phyloP scores from a whole-genome alignment of 2,113 vertebrate species.

The Apaloderma vittatum region DNA sequence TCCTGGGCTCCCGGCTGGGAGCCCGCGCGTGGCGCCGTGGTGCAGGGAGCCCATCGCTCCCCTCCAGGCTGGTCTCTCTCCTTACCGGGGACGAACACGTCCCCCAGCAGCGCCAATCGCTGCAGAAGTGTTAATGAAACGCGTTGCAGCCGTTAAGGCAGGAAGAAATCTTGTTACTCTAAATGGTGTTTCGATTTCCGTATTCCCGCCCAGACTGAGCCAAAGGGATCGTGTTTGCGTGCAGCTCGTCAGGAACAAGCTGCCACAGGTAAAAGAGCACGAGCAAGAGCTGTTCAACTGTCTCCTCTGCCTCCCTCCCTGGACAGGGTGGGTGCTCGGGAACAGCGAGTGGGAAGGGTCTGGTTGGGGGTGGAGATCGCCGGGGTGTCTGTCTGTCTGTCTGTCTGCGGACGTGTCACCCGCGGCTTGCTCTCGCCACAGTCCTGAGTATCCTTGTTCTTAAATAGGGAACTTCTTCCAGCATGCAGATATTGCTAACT shows the following conservation, averaged over 20 bases:
- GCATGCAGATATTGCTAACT: neutral
- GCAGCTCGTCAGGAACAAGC: neutral
- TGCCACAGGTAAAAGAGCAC: neutral
- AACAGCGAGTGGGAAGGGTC: rapidly evolving
- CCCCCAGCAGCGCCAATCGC: slow-evolving; percentile 12
- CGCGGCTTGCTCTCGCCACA: neutral
- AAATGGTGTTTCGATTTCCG: neutral
- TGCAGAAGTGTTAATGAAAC: slow-evolving; percentile 54
- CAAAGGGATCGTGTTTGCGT: neutral
- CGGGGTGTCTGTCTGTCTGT: neutral
- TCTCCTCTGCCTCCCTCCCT: neutral
- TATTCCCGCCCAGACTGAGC: neutral
- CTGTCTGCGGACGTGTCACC: neutral
- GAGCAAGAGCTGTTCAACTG: neutral
- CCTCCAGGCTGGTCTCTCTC: rapidly evolving
- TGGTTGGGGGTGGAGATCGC: neutral
- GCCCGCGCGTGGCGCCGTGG: rapidly evolving
- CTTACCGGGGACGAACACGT: neutral
- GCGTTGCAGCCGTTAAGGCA: neutral
- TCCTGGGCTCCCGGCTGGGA: neutral
- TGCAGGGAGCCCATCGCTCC: rapidly evolving
- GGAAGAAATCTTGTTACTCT: slow-evolving; percentile 27
- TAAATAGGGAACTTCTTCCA: neutral
- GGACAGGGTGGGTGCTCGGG: neutral
- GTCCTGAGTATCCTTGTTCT: neutral